Base-by-base conservation (phyloP, 2,888 invertebrate species). In the Endotricha flammealis region DNA sequence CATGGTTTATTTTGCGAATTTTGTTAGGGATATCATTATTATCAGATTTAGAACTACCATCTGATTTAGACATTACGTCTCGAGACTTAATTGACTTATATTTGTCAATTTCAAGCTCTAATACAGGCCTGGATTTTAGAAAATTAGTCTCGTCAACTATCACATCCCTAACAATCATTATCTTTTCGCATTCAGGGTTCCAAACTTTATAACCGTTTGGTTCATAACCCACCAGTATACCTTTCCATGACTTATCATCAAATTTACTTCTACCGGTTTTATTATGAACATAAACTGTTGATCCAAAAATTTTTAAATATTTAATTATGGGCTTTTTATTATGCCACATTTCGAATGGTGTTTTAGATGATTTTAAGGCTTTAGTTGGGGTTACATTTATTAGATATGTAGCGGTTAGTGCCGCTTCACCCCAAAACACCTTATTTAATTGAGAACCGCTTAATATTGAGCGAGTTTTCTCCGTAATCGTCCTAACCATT, bases 141-240 rank as follows among this genome's bases (percentile, higher is more conserved):
- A 34, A 61, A 51, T 55, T 48, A 17, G 32, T 49, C 42, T 64
- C 70, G 43, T 67, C 68, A 24, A 65, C 43, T 31, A 67, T 53
- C 12, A 64, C 57, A 38, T 70, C 66, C 39, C 66, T 51, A 8
- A 51, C 65, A 31, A 48, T 41, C 8, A 52, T 32, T 49, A 44
- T 62, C 32, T 56, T 61, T 35, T 50, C 45, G 38, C 32, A 39
- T 46, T 62, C 48, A 16, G 47, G 36, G 38, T 66, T 48, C 46
- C 47, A 63, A 33, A 66, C 45, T 52, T 58, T 62, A 50, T 69
- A 67, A 8, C 61, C n/a, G n/a, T n/a, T n/a, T n/a, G n/a, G n/a
- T n/a, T n/a, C n/a, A n/a, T n/a, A n/a, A n/a, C n/a, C n/a, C 62
- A 44, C 63, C 65, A 39, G 53, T 43, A 47, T 60, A 14, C 52